A percentile compares a stretch with the other conserved stretches of the same genome.
phyloP scores from a whole-genome alignment of 1,140 invertebrate species.

The Oncopodura yosiiana region DNA sequence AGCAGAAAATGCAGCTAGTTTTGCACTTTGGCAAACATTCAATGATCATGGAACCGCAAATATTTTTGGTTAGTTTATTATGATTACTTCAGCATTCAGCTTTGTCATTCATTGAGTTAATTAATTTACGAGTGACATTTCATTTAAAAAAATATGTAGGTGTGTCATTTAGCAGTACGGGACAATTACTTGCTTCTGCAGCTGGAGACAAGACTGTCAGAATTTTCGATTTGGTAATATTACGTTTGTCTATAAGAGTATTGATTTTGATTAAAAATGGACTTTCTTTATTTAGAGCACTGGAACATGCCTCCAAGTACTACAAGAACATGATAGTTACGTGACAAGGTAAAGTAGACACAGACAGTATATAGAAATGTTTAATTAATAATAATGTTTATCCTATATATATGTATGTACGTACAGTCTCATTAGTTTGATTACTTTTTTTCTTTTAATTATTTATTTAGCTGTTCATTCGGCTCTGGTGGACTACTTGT shows the following conservation, averaged over 20 bases:
- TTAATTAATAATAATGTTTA: no score
- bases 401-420: no score
- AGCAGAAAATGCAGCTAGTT: constrained; percentile 25
- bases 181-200: constrained; percentile 52
- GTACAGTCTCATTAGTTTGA: no score
- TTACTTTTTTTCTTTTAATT: no score
- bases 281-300: constrained; percentile 30
- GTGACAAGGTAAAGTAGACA: no score
- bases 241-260: no score
- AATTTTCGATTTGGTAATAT: constrained; percentile 56
- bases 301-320: constrained; percentile 41
- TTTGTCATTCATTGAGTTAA: no score
- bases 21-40: constrained; percentile 36
- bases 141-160: constrained; percentile 55
- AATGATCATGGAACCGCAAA: constrained; percentile 34
- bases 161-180: constrained; percentile 51
- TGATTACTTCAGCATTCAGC: no score
- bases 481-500: constrained; percentile 55
- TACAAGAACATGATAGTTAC: constrained; percentile 57
- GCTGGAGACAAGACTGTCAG: constrained; percentile 60
- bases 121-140: constrained; percentile 37
- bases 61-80: constrained; percentile 22
- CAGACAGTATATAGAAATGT: no score
- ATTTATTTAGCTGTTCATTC: constrained; percentile 59
- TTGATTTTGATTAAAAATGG: no score